Evolutionary conservation across 2,113 vertebrate genomes (phyloP).

Genomic region (Ageneiosus marmoratus): DNA sequence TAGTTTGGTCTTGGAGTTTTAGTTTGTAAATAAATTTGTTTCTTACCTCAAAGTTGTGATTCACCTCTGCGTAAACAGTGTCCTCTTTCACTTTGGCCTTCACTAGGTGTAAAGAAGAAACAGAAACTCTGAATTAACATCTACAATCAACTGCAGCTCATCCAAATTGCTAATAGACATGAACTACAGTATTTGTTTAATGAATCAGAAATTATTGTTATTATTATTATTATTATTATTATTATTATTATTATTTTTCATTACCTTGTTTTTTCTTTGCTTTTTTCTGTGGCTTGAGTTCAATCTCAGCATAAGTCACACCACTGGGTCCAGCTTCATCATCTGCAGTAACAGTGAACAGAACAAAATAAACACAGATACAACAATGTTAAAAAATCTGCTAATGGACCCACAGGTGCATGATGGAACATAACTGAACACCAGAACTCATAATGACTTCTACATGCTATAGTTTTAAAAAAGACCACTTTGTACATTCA

Average conservation of each 20-base stretch:
- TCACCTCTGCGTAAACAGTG: slow-evolving; percentile 31
- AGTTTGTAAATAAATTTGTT: background rate
- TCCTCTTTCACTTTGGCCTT: background rate
- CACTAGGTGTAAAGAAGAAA: slow-evolving; percentile 3
- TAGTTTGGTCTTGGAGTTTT: background rate
- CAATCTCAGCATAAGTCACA: slow-evolving; percentile 18
- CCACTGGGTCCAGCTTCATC: background rate
- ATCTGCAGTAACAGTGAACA: slow-evolving; percentile 1
- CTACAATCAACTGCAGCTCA: background rate
- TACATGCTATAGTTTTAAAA: background rate
- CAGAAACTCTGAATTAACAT: background rate
- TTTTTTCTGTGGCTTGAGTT: background rate
- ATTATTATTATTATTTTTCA: background rate
- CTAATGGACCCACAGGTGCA: background rate
- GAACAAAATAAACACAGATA: background rate
- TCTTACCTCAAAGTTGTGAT: slow-evolving; percentile 1
- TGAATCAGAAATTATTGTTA: too few relatives aligned
- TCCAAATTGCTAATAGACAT: too few relatives aligned
- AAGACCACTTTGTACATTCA: background rate
- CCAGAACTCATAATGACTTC: background rate
- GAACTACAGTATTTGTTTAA: too few relatives aligned
- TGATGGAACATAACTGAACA: background rate
- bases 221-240: background rate
- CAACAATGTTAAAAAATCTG: background rate
- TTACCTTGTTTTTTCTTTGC: slow-evolving; percentile 8